phyloP scores from a whole-genome alignment of 2,797 vertebrate species.

The Austrolebias charrua region DNA sequence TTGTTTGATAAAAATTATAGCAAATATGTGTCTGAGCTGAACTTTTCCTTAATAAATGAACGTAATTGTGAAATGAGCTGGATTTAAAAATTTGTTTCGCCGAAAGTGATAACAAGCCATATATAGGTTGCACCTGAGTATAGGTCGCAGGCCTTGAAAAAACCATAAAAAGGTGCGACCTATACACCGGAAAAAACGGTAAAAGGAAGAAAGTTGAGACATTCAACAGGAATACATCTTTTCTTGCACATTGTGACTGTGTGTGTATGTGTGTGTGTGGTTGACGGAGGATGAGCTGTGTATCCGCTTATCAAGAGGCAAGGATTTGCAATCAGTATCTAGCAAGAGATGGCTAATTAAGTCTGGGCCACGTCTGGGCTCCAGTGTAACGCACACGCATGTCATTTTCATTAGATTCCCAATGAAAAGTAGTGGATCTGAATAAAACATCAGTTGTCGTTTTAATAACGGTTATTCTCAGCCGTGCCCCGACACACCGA shows the following conservation, averaged over 20 bases:
- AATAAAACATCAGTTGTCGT: constrained; percentile 64
- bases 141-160: too few relatives aligned
- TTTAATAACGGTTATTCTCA: constrained; percentile 31
- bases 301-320: constrained; percentile 76
- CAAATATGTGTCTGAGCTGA: too few relatives aligned
- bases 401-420: constrained; percentile 42
- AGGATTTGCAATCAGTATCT: constrained; percentile 77
- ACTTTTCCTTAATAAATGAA: too few relatives aligned
- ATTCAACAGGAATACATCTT: constrained; percentile 25
- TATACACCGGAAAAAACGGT: too few relatives aligned
- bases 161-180: too few relatives aligned
- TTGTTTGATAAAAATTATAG: too few relatives aligned
- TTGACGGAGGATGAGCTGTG: constrained; percentile 39
- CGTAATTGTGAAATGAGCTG: too few relatives aligned
- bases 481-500: neutral
- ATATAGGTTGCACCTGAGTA: too few relatives aligned
- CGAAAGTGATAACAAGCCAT: too few relatives aligned
- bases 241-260: neutral
- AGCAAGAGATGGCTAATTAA: constrained; percentile 74
- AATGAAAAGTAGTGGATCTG: constrained; percentile 45
- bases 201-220: constrained; percentile 31
- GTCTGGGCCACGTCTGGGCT: constrained; percentile 62
- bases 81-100: too few relatives aligned
- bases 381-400: constrained; percentile 15
- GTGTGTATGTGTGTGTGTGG: constrained; percentile 5